Conservation (phyloP, 2,888 invertebrate genomes). For the Clitarchus hookeri region DNA sequence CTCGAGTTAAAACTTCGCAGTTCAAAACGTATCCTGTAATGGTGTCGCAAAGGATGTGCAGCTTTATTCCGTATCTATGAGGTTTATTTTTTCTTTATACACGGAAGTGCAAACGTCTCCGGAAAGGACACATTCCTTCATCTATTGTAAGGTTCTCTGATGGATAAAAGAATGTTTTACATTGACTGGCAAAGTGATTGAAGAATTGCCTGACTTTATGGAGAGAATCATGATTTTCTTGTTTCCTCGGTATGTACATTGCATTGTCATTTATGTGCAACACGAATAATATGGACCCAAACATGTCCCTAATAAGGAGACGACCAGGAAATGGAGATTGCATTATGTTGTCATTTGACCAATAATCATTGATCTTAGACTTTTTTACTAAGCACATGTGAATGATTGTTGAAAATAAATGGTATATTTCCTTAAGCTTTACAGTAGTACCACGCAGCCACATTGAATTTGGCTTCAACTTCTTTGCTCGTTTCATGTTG, state of each 20-base stretch:
- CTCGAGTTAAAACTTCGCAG: not conserved
- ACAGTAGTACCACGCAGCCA: not conserved
- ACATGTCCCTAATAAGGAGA: not conserved
- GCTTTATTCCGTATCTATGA: not conserved
- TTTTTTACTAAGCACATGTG: not conserved
- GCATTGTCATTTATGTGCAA: not conserved
- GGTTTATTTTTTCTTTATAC: constrained; percentile 18
- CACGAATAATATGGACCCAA: not conserved
- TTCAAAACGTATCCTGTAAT: not conserved
- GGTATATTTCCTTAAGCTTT: not conserved
- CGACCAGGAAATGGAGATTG: not conserved
- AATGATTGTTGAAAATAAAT: not conserved
- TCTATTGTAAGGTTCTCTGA: not conserved
- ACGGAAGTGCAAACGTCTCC: not conserved
- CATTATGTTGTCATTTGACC: not conserved
- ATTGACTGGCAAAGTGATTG: not conserved
- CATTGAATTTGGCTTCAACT: not conserved
- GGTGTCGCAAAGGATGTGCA: not conserved
- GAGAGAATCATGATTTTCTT: not conserved
- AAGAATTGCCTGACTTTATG: not conserved
- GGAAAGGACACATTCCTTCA: too few relatives aligned
- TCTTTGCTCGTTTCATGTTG: not conserved
- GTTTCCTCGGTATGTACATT: not conserved
- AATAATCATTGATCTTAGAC: not conserved
- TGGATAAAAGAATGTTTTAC: not conserved